Conservation (phyloP, 2,888 invertebrate genomes). For the Rosalia funebris region DNA sequence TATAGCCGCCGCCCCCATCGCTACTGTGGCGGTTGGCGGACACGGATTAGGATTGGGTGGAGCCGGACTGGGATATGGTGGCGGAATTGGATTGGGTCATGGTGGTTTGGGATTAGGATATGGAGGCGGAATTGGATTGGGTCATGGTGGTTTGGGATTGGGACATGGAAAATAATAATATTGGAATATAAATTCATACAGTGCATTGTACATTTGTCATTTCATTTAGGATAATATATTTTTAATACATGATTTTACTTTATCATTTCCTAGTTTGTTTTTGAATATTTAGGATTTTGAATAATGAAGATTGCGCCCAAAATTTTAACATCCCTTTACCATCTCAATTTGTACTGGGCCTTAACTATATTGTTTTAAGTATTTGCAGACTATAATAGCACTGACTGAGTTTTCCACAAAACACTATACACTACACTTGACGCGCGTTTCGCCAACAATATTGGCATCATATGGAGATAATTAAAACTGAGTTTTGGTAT, state of each 20-base stretch:
- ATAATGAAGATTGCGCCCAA: no score
- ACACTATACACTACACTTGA: no score
- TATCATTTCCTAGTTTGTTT: no score
- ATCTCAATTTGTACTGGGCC: no score
- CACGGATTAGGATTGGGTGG: conserved; percentile 6
- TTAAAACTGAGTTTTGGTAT: no score
- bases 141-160: conserved; percentile 8
- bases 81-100: conserved; percentile 5
- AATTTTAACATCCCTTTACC: no score
- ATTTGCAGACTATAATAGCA: no score
- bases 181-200: not conserved
- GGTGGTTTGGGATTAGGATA: conserved; percentile 17
- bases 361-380: no score
- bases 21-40: conserved; percentile 11
- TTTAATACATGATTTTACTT: not conserved
- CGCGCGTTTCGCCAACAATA: no score
- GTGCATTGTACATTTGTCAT: conserved; percentile 24
- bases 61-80: conserved; percentile 15
- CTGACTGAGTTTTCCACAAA: no score
- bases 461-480: no score
- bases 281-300: no score
- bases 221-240: conserved; percentile 4
- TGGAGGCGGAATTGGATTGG: conserved; percentile 14
- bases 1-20: conserved; percentile 15
- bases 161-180: conserved; percentile 14